A percentile compares a stretch with the other conserved stretches of the same genome.
phyloP scores from a whole-genome alignment of 1,140 invertebrate species.

The Calliopsis andreniformis region DNA sequence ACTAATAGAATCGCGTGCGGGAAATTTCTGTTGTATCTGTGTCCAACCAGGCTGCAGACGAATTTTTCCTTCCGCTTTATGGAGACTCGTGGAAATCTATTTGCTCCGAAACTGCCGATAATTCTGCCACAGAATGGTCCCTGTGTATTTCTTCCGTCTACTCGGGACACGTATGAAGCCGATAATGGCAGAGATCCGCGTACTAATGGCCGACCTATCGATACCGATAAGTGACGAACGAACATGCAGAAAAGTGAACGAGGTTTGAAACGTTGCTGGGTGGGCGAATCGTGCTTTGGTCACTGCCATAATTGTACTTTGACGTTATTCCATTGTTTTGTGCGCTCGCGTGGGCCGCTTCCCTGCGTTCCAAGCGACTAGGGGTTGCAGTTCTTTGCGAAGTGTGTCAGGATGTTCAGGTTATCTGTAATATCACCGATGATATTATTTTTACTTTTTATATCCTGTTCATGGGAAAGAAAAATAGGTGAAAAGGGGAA shows the following conservation, averaged over 20 bases:
- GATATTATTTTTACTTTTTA: no score
- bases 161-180: neutral
- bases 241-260: slow-evolving; percentile 27
- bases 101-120: no score
- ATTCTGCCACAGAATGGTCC: no score
- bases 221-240: slow-evolving; percentile 2
- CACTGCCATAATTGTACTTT: slow-evolving; percentile 50
- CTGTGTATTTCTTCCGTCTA: neutral
- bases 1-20: neutral
- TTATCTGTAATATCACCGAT: no score
- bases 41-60: no score
- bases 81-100: no score
- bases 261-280: slow-evolving; percentile 39
- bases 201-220: neutral
- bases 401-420: no score
- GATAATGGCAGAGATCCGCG: no score
- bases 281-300: slow-evolving; percentile 53
- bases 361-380: neutral
- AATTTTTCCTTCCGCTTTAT: no score
- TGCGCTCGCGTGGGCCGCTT: slow-evolving; percentile 27
- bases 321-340: slow-evolving; percentile 53
- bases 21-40: neutral
- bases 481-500: no score
- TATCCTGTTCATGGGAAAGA: no score
- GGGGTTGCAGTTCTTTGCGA: slow-evolving; percentile 25